Base-by-base conservation (phyloP, 2,888 invertebrate species). In the Cryptus armator region DNA sequence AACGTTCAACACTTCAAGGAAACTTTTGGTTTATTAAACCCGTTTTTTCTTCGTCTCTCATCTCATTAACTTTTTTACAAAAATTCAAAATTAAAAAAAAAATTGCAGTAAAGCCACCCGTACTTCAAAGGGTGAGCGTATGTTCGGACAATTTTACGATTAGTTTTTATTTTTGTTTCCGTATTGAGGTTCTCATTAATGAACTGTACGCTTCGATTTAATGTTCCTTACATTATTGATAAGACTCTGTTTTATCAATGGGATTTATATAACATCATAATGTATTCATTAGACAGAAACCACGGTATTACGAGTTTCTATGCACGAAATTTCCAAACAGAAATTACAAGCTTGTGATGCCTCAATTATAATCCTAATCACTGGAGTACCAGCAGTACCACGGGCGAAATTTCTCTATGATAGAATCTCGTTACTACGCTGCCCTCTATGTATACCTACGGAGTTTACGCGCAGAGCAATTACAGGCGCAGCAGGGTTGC, bases 331-430 rank as follows among this genome's bases (percentile, higher is more conserved):
- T 59, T 32, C 29, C 59, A 59, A 59, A 29, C 14, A 24, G 29
- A 59, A 59, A 59, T 32, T 59, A 59, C 29, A 24, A 59, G 29
- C 59, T 32, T 32, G 24, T 24, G 32, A 59, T 59, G 59, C 14
- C 59, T 59, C 29, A 59, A 29, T 59, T 59, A 32, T 59, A 59
- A 14, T 59, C 59, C 59, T 24, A 59, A 59, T 59, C 24, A 59
- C 59, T 59, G 59, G 29, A 59, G 59, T 24, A 32, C 14, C 32
- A 29, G 12, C 24, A 10, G n/a, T 24, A 29, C 59, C 12, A 12
- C 59, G 59, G 14, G 29, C 59, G 59, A 59, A 59, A 59, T 59
- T 59, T 59, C 59, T 59, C 59, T 24, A 59, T 12, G 59, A 29
- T 59, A 24, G 59, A 59, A 59, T 59, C 59, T 59, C 59, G 59